A percentile compares a stretch with the other conserved stretches of the same genome.
phyloP scores from a whole-genome alignment of 1,140 invertebrate species.

The Megalopta genalis region DNA sequence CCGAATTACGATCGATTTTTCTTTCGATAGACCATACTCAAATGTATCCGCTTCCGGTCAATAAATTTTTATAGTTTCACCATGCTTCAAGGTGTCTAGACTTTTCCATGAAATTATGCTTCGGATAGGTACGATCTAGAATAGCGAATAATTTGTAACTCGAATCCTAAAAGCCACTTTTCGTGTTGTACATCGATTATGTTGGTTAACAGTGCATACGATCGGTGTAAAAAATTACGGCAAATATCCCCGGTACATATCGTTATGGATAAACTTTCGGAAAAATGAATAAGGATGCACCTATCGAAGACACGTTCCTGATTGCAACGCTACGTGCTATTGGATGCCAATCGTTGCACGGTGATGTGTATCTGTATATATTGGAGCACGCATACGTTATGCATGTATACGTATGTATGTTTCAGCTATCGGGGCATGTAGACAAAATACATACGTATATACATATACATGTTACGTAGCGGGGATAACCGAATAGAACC shows the following conservation, averaged over 20 bases:
- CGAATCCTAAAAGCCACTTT: neutral
- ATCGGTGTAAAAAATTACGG: neutral
- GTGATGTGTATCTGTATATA: constrained; percentile 18
- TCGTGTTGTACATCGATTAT: neutral
- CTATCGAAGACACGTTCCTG: constrained; percentile 51
- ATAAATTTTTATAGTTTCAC: neutral
- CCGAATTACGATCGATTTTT: neutral
- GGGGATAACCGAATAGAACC: constrained; percentile 55
- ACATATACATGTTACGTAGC: constrained; percentile 33
- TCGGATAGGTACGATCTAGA: neutral
- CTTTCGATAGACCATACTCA: neutral
- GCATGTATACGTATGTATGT: constrained; percentile 36
- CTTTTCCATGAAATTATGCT: neutral
- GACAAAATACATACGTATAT: neutral
- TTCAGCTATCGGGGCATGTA: neutral
- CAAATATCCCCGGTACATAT: neutral
- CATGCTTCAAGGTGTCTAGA: neutral
- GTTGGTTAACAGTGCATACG: neutral
- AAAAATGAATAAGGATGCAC: constrained; percentile 3
- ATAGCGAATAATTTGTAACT: neutral
- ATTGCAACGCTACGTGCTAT: constrained; percentile 49
- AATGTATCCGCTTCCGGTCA: neutral
- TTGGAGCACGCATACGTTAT: constrained; percentile 23
- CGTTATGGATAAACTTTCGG: neutral
- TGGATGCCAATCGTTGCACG: constrained; percentile 48